phyloP scores from a whole-genome alignment of 2,888 invertebrate genomes.

The Ariolimax columbianus region DNA sequence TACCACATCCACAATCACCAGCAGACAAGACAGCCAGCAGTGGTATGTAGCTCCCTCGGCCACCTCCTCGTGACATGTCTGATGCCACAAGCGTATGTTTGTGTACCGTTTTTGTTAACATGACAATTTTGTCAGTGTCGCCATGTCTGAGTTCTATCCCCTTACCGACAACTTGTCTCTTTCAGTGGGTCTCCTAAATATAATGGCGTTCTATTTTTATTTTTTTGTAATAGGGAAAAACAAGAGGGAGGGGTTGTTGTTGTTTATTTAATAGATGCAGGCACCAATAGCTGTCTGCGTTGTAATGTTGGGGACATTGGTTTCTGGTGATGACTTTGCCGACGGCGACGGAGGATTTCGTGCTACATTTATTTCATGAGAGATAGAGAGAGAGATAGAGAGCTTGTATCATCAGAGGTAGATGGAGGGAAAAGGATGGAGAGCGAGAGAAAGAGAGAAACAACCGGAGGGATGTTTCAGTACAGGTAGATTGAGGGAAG shows the following conservation, averaged over 20 bases:
- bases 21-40: too few species aligned
- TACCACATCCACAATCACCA: background rate
- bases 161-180: background rate
- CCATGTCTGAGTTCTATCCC: background rate
- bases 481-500: too few species aligned
- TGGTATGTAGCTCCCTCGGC: too few species aligned
- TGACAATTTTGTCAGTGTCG: background rate
- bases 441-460: background rate
- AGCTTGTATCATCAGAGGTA: background rate
- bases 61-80: too few species aligned
- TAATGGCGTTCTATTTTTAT: too few species aligned
- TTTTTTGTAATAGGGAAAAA: too few species aligned
- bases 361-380: background rate
- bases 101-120: background rate
- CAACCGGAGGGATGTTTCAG: too few species aligned
- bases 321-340: background rate
- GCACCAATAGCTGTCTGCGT: background rate
- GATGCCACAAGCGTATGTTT: background rate
- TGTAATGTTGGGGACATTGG: background rate
- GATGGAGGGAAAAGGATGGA: background rate
- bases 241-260: too few species aligned
- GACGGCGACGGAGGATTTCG: background rate
- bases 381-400: conserved; percentile 8
- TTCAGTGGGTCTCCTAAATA: too few species aligned
- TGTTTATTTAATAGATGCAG: background rate